Evolutionary conservation across 2,797 vertebrate genomes (phyloP), one percentile per base, ranked within the genome.

Genomic region (Lithobates sylvaticus): DNA sequence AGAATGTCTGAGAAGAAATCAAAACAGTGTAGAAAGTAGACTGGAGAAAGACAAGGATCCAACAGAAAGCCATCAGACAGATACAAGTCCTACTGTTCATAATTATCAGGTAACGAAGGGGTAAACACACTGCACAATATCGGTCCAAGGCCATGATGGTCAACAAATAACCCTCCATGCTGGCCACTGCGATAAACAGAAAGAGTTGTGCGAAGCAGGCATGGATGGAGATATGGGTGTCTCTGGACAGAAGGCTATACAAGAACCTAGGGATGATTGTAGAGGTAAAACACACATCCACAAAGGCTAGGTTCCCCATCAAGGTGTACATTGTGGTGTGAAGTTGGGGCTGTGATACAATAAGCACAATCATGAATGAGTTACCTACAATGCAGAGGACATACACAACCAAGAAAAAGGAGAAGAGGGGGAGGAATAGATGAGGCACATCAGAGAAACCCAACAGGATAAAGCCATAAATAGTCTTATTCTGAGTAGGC

Each of bases 101-200:
- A 23, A 86, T 83, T 2, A 70, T 3, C 1, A 71, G 47, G 32
- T 86, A 86, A 29, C 50, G 80, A 2, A 86, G 32, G 6, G 85
- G 85, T 3, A 72, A 76, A 61, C 85, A 86, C 21, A 86, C 36
- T 5, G 85, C 85, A 39, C 54, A 54, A 39, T 72, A 83, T 71
- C 85, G 18, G 32, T 86, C 85, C 9, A 82, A 64, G 21, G 79
- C 74, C 85, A 86, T 86, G 15, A 78, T 39, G 3, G 79, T 73
- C 21, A 86, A 39, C 0, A 86, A 50, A 15, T 78, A 78, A 16
- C 79, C 72, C 15, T 86, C 85, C 80, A 78, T 86, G 64, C 76
- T 82, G 13, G 64, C 84, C 0, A 77, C 47, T 27, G 47, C 47
- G 26, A 71, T 18, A 47, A 81, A 86, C 2, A 86, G 26, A 18